phyloP scores from a whole-genome alignment of 2,888 invertebrate species.

The Invenusta paracnida region DNA sequence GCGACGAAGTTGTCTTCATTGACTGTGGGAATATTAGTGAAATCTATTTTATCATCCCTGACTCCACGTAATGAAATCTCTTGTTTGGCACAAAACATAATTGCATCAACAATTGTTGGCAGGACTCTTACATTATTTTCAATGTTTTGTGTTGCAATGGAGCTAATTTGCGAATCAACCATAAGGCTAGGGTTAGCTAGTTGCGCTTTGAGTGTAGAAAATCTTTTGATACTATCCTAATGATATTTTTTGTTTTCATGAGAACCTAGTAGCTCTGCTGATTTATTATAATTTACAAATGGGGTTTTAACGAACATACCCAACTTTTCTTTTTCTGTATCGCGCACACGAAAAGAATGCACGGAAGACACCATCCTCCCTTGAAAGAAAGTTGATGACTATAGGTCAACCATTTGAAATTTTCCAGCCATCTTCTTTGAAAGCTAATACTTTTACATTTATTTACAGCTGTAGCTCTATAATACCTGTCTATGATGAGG shows the following conservation, averaged over 20 bases:
- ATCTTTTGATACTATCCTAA: slow-evolving; percentile 4
- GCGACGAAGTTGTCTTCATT: slow-evolving; percentile 28
- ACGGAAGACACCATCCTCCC: slow-evolving; percentile 36
- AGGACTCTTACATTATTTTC: slow-evolving; percentile 23
- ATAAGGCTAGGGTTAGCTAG: slow-evolving; percentile 15
- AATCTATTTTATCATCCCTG: slow-evolving; percentile 19
- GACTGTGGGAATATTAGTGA: neutral
- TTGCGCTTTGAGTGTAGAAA: slow-evolving; percentile 28
- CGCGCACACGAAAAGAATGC: slow-evolving; percentile 27
- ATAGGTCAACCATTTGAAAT: slow-evolving; percentile 32
- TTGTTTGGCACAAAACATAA: slow-evolving; percentile 30
- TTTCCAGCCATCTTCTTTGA: slow-evolving; percentile 31
- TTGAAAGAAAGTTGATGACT: slow-evolving; percentile 18
- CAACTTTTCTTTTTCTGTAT: slow-evolving; percentile 32
- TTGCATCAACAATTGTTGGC: slow-evolving; percentile 30
- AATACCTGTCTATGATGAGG: no score
- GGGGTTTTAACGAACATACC: slow-evolving; percentile 26
- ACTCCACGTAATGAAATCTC: slow-evolving; percentile 16
- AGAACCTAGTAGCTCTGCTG: slow-evolving; percentile 23
- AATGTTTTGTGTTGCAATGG: slow-evolving; percentile 21
- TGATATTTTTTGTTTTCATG: slow-evolving; percentile 32
- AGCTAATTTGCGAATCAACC: slow-evolving; percentile 26
- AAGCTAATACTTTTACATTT: slow-evolving; percentile 9
- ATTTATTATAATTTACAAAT: slow-evolving; percentile 30
- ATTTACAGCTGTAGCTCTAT: no score